Conservation (phyloP, 2,888 invertebrate genomes). For the Acronicta leporina region DNA sequence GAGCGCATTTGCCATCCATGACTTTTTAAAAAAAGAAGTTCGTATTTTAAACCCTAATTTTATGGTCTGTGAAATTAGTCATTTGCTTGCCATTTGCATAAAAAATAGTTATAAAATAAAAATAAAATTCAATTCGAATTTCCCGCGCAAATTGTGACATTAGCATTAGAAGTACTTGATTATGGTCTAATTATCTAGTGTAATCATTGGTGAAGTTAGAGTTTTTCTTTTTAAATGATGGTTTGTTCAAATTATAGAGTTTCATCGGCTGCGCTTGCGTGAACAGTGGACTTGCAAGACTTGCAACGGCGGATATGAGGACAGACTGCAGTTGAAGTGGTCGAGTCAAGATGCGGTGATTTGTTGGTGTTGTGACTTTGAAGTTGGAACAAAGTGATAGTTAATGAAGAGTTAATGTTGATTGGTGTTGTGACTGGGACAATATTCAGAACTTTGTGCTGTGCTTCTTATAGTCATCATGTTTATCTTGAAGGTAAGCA, state of each 20-base stretch:
- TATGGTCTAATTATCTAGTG: conserved; percentile 71
- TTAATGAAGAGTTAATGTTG: conserved; percentile 36
- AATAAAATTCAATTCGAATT: conserved; percentile 52
- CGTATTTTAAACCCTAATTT: conserved; percentile 44
- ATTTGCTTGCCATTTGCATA: neutral
- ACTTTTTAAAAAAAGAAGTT: conserved; percentile 65
- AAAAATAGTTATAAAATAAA: conserved; percentile 18
- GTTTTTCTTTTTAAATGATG: conserved; percentile 77
- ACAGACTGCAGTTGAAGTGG: conserved; percentile 69
- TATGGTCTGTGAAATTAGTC: conserved; percentile 5
- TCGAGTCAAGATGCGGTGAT: conserved; percentile 59
- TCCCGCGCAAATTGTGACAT: conserved; percentile 60
- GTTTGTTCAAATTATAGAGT: conserved; percentile 85
- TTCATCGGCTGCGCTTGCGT: conserved; percentile 78
- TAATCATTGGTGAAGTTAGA: conserved; percentile 74
- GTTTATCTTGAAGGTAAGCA: conserved; percentile 74
- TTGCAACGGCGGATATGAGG: conserved; percentile 74
- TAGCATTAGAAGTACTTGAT: conserved; percentile 44
- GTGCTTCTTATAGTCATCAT: conserved; percentile 57
- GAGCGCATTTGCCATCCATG: conserved; percentile 75
- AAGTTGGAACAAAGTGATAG: conserved; percentile 56
- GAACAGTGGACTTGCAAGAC: conserved; percentile 55
- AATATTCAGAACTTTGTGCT: conserved; percentile 55
- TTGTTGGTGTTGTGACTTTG: conserved; percentile 58
- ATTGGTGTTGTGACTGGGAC: conserved; percentile 61